Evolutionary conservation across 2,888 invertebrate genomes (phyloP).

Genomic region (Ethmia dodecea): DNA sequence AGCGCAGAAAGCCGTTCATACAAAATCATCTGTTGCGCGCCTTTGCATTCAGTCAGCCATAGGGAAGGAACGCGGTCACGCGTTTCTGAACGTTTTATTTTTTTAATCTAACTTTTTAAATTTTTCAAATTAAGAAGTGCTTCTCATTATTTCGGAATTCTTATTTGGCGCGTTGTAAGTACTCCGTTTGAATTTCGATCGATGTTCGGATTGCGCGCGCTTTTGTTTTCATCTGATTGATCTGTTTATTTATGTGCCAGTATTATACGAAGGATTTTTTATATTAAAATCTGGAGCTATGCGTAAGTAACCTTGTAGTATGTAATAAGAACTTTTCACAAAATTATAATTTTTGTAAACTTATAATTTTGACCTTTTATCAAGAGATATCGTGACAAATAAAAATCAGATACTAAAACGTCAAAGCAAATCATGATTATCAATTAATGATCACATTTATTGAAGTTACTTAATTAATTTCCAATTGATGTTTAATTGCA

Average conservation of each 20-base stretch:
- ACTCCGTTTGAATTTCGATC: slow-evolving; percentile 9
- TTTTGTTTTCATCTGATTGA: slow-evolving; percentile 5
- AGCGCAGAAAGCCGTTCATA: slow-evolving; percentile 43
- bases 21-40: slow-evolving; percentile 66
- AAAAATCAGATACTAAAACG: no score
- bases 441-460: no score
- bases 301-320: no score
- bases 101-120: slow-evolving; percentile 25
- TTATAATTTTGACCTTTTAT: no score
- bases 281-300: no score
- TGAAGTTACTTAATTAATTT: no score
- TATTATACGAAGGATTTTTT: background rate
- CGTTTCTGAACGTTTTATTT: slow-evolving; percentile 39
- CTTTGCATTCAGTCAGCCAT: slow-evolving; percentile 59
- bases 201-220: slow-evolving; percentile 24
- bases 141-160: background rate
- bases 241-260: slow-evolving; percentile 5
- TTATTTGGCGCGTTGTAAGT: slow-evolving; percentile 21
- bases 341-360: no score
- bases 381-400: no score
- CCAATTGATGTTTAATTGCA: no score
- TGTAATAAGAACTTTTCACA: no score
- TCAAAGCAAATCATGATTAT: no score
- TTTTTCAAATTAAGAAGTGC: no score
- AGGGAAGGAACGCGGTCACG: slow-evolving; percentile 34